Percentiles rank a stretch among this genome's conserved stretches.
phyloP scores from a whole-genome alignment of 2,888 invertebrate genomes.

The Meghimatium bilineatum region DNA sequence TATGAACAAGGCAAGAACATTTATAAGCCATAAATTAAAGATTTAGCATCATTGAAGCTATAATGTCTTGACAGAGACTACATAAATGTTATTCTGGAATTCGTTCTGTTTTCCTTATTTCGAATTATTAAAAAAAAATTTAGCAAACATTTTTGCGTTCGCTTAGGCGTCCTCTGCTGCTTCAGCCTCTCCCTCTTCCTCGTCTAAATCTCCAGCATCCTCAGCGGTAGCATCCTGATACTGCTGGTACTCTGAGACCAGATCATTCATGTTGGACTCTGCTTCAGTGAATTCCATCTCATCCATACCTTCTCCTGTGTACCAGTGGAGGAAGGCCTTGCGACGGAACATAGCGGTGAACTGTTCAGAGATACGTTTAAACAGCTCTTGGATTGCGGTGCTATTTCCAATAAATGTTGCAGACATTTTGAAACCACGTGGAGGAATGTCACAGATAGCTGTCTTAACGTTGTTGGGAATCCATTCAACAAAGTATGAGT shows the following conservation, averaged over 20 bases:
- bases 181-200: constrained; percentile 84
- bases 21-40: too few species aligned
- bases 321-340: constrained; percentile 98
- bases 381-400: constrained; percentile 74
- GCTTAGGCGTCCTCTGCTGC: constrained; percentile 56
- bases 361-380: constrained; percentile 74
- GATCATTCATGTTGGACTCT: constrained; percentile 91
- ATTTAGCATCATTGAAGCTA: too few species aligned
- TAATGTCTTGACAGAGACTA: too few species aligned
- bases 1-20: too few species aligned
- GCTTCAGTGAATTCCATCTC: constrained; percentile 97
- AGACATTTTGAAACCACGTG: constrained; percentile 84
- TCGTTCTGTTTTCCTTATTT: too few species aligned
- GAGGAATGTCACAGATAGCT: constrained; percentile 94
- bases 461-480: constrained; percentile 80
- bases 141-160: neutral
- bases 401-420: constrained; percentile 76
- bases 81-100: too few species aligned
- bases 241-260: constrained; percentile 77
- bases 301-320: constrained; percentile 95
- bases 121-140: too few species aligned
- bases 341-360: constrained; percentile 91
- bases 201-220: constrained; percentile 82
- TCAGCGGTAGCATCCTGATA: constrained; percentile 75
- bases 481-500: constrained; percentile 81